These are phyloP conservation scores for Bagarius yarrelli DNA, from an alignment of 2,113 vertebrate species.

Conservation along the genomic window DNA sequence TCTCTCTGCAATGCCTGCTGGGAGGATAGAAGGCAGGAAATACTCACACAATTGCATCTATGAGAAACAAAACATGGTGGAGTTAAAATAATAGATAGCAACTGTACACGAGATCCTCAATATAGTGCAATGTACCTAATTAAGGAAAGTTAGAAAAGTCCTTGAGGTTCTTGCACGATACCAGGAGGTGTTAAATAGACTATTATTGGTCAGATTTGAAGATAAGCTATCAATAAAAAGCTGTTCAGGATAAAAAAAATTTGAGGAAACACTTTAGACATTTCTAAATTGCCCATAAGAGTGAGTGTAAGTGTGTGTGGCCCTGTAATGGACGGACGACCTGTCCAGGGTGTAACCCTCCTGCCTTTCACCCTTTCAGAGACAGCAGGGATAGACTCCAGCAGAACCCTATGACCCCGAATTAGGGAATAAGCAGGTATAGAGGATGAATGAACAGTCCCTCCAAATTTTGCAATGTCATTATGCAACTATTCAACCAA, in stretches of 20 bases:
- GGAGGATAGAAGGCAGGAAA: conserved; percentile 10
- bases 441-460: no score
- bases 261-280: not conserved
- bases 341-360: no score
- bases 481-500: no score
- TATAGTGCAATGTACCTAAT: not conserved
- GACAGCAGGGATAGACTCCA: no score
- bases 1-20: conserved; percentile 12
- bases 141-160: conserved; percentile 23
- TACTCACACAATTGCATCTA: not conserved
- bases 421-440: no score
- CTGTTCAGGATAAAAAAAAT: not conserved
- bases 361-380: no score
- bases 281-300: no score
- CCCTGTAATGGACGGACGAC: no score
- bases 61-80: not conserved
- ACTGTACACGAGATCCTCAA: conserved; percentile 3
- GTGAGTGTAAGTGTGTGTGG: no score
- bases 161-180: conserved; percentile 18
- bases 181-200: conserved; percentile 18
- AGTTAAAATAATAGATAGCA: not conserved
- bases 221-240: conserved; percentile 24
- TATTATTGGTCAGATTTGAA: conserved; percentile 21
- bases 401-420: no score
- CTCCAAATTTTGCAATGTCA: no score